Base-by-base conservation (phyloP, 2,888 invertebrate genomes). In the Tiliacea citrago region DNA sequence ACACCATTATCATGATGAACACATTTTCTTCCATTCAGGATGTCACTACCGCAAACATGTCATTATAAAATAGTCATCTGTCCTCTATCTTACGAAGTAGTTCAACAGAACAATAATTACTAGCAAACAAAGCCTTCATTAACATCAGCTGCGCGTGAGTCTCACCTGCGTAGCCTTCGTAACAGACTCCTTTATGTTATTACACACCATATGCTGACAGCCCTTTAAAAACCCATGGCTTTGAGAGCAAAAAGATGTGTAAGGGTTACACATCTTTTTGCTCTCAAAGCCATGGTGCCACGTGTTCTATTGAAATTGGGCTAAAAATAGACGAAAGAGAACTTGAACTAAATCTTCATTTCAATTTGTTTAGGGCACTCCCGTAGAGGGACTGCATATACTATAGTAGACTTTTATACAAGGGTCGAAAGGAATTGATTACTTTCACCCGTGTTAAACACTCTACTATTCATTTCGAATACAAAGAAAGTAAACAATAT, bases 101-200 rank as follows among this genome's bases (percentile, higher is more conserved):
- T 18, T 9, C 10, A 47, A 80, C 55, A 67, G 35, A 65, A 85
- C 67, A 71, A 82, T 70, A 67, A 79, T 78, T 79, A 80, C 53
- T 29, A 24, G n/a, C 67, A 77, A 66, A 81, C 78, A 81, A 82
- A 81, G 79, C 85, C 69, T 66, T 71, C 79, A 86, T 89, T 79
- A 80, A 57, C 61, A 61, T 74, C 90, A 89, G 85, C 87, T 89
- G 90, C 58, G 85, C 58, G 6, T 18, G 74, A 55, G 76, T 68
- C 80, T 76, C 89, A 90, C 85, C 88, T 89, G 89, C 68, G 69
- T n/a, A 13, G 35, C 57, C 42, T 49, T 21, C 9, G 18, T 61
- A 57, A 63, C 85, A 70, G 60, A 45, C 77, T 55, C 81, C 49
- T 73, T 86, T 29, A 29, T 29, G 3, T 29, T 82, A 85, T 76